Conservation (phyloP, 2,113 vertebrate species). For the Dermatemys mawii region DNA sequence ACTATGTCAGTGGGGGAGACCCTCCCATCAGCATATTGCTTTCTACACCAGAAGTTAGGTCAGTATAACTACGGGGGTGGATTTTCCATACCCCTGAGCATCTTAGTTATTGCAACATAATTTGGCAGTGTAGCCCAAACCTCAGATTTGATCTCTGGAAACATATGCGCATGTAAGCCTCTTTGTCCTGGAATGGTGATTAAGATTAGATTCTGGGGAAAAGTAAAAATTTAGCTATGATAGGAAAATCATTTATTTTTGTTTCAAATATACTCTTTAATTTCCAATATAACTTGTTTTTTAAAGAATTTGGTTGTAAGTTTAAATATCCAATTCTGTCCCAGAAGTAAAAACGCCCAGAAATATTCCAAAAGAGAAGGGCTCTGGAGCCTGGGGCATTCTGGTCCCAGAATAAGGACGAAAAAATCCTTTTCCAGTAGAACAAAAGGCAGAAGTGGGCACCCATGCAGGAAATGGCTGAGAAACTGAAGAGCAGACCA, state of each 20-base stretch:
- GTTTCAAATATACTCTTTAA: constrained; percentile 25
- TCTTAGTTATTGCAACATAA: too few relatives aligned
- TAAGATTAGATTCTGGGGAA: not conserved
- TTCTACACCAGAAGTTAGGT: too few relatives aligned
- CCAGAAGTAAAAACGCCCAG: not conserved
- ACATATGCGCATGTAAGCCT: not conserved
- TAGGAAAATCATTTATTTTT: not conserved
- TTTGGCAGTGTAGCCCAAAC: too few relatives aligned
- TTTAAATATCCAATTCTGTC: not conserved
- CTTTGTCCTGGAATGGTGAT: not conserved
- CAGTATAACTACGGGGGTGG: too few relatives aligned
- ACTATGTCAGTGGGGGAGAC: too few relatives aligned
- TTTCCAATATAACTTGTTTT: not conserved
- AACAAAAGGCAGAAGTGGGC: not conserved
- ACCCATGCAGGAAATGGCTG: not conserved
- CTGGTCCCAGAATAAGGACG: not conserved
- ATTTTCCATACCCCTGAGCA: too few relatives aligned
- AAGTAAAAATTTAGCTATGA: not conserved
- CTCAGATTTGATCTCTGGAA: not conserved
- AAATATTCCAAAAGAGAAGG: not conserved
- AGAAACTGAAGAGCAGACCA: not conserved
- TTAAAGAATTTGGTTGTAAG: not conserved
- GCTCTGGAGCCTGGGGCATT: not conserved
- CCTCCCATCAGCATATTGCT: too few relatives aligned
- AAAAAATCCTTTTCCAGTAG: not conserved